Base-by-base conservation (phyloP, 2,113 vertebrate species). In the Ailuropoda melanoleuca region DNA sequence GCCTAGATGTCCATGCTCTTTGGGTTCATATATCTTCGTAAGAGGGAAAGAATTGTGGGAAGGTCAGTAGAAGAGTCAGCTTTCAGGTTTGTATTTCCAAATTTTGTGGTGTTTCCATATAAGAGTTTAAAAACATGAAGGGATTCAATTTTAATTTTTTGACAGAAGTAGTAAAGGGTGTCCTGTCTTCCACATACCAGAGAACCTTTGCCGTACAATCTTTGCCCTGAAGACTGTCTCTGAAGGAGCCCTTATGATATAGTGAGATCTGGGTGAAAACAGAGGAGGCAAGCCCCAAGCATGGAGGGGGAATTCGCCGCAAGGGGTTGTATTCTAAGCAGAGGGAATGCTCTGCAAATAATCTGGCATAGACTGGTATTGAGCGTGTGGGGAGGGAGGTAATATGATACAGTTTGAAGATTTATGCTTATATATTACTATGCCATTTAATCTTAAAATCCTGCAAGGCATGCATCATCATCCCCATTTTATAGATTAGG, bases 91-190 rank as follows among this genome's bases (percentile, higher is more conserved):
- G 5, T 8, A 24, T 83, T 60, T 80, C 39, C 72, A 58, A 39
- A 43, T 43, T 37, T 53, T 92, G 68, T 90, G 48, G 29, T 53
- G 78, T 92, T 91, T 92, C 31, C 72, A 31, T 8, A 8, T 37
- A 31, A 48, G 21, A 60, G 48, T 94, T 87, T 93, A 39, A 84
- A 95, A 95, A 89, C 43, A 55, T 7, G 48, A 88, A 96, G 66
- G 14, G 46, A 68, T 86, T 93, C 78, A 3, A 50, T 58, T 85
- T 12, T 37, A 31, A 26, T 56, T 68, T 31, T 88, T 93, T 58
- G 56, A 53, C 78, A 53, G 56, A 70, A 46, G 11, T 43, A 72
- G 60, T 48, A 39, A 50, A 93, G 24, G 68, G 8, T 55, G 46
- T 81, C 21, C 53, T 43, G 37, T 75, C 66, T 72, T 84, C 43